These are phyloP conservation scores for Cavia aperea DNA, from an alignment of 2,113 vertebrate genomes.

Conservation along the genomic window DNA sequence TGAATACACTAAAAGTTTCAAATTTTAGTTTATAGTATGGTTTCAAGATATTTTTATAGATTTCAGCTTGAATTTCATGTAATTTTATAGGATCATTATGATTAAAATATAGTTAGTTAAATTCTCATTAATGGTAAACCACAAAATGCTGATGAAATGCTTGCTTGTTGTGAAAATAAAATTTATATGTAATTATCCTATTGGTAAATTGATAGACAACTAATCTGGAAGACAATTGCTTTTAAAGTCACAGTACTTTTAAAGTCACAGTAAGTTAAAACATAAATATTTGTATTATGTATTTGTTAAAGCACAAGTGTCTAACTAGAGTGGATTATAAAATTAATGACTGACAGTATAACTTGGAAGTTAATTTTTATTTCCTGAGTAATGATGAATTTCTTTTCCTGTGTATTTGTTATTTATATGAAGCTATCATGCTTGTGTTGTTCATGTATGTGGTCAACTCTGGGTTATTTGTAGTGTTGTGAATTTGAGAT, in stretches of 20 bases:
- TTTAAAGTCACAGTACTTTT: conserved; percentile 39
- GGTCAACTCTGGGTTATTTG: background rate
- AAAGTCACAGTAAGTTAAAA: conserved; percentile 38
- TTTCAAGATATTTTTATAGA: conserved; percentile 3
- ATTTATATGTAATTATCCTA: conserved; percentile 32
- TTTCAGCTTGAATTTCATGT: background rate
- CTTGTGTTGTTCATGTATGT: background rate
- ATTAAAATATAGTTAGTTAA: conserved; percentile 25
- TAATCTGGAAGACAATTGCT: conserved; percentile 48
- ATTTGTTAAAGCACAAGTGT: conserved; percentile 10
- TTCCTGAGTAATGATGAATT: conserved; percentile 32
- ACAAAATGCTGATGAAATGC: conserved; percentile 36
- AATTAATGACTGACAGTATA: conserved; percentile 32
- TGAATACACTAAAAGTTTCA: conserved; percentile 29
- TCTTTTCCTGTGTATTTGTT: conserved; percentile 11
- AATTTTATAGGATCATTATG: conserved; percentile 28
- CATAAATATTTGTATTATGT: conserved; percentile 21
- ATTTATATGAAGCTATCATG: background rate
- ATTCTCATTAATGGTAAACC: conserved; percentile 35
- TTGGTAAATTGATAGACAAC: conserved; percentile 8
- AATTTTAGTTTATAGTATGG: conserved; percentile 15
- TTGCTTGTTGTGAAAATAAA: conserved; percentile 20
- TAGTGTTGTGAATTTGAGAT: background rate
- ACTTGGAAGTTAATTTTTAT: conserved; percentile 39
- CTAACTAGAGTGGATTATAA: conserved; percentile 26